Conservation (phyloP, 2,113 vertebrate genomes). For the Rousettus leschenaultii region DNA sequence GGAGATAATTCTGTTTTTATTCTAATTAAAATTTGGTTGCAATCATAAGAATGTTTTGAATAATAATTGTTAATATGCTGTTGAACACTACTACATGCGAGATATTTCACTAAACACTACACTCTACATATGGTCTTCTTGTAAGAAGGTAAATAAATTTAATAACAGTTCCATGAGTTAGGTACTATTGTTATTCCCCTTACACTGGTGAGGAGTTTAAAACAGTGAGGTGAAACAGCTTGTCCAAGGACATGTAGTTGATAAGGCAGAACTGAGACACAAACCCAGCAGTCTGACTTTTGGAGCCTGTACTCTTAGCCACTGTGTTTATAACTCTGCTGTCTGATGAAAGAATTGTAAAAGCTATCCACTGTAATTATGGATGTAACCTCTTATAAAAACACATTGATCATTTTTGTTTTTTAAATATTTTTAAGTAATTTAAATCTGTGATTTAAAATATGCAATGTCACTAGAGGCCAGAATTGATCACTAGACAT, state of each 20-base stretch:
- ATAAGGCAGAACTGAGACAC: not conserved
- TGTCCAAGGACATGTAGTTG: not conserved
- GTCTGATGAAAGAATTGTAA: not conserved
- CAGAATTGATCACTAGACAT: not conserved
- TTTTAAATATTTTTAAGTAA: not conserved
- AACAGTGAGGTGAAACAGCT: not conserved
- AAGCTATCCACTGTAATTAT: not conserved
- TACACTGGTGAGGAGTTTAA: not conserved
- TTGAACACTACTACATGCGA: not conserved
- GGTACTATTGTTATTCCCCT: not conserved
- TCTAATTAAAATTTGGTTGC: conserved; percentile 33
- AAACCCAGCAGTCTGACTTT: not conserved
- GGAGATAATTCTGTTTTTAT: conserved; percentile 6
- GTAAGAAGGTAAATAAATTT: not conserved
- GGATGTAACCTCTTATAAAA: not conserved
- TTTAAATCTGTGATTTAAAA: not conserved
- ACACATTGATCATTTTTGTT: not conserved
- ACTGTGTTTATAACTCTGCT: not conserved
- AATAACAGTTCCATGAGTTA: not conserved
- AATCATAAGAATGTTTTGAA: not conserved
- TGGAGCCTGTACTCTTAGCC: not conserved
- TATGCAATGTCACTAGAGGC: not conserved
- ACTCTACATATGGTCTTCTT: not conserved
- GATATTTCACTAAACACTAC: conserved; percentile 16
- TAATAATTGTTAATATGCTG: not conserved